phyloP scores from a whole-genome alignment of 2,888 invertebrate species.

The Agriopis marginaria region DNA sequence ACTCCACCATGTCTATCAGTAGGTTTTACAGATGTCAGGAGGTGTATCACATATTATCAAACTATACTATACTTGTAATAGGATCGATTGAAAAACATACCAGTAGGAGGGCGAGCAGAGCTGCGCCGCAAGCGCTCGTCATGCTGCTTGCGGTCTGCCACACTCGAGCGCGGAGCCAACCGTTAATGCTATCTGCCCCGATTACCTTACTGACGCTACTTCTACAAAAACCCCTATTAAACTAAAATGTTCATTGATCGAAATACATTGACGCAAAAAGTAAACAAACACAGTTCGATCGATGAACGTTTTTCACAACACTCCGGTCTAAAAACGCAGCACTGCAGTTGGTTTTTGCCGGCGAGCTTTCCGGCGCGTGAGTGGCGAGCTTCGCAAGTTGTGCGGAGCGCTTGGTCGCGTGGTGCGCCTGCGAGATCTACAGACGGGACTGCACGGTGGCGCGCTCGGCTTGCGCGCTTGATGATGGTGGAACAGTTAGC shows the following conservation, averaged over 20 bases:
- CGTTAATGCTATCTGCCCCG: slow-evolving; percentile 86
- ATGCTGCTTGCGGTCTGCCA: slow-evolving; percentile 85
- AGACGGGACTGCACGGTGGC: slow-evolving; percentile 75
- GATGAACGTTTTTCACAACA: slow-evolving; percentile 53
- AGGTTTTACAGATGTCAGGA: neutral
- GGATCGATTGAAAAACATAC: slow-evolving; percentile 63
- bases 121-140: slow-evolving; percentile 80
- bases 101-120: slow-evolving; percentile 77
- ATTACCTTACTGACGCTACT: slow-evolving; percentile 78
- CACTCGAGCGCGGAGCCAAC: slow-evolving; percentile 85
- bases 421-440: slow-evolving; percentile 70
- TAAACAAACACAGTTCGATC: slow-evolving; percentile 49
- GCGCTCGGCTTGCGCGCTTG: slow-evolving; percentile 67
- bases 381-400: slow-evolving; percentile 46
- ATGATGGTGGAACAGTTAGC: slow-evolving; percentile 81
- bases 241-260: slow-evolving; percentile 43
- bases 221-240: slow-evolving; percentile 63
- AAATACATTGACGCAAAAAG: slow-evolving; percentile 40
- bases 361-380: slow-evolving; percentile 52
- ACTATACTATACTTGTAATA: slow-evolving; percentile 15
- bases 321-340: slow-evolving; percentile 39
- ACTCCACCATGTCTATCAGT: neutral
- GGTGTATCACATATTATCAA: neutral
- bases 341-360: slow-evolving; percentile 41
- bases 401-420: slow-evolving; percentile 59